phyloP scores from a whole-genome alignment of 2,888 invertebrate genomes.

The Brassicogethes aeneus region DNA sequence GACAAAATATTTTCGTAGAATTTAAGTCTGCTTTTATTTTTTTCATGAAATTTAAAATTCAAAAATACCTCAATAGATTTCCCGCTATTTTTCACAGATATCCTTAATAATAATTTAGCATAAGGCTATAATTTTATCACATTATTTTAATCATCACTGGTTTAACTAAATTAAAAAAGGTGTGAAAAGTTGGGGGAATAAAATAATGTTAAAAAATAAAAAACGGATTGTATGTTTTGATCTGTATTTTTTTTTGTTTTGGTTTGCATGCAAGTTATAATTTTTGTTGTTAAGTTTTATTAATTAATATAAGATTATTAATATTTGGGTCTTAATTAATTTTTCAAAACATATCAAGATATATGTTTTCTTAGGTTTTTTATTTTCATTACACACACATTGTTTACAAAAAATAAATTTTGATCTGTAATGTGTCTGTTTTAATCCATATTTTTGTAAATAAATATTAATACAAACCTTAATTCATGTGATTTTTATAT shows the following conservation, averaged over 20 bases:
- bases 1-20: slow-evolving; percentile 2
- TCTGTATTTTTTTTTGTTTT: slow-evolving; percentile 11
- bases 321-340: neutral
- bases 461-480: neutral
- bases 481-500: neutral
- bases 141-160: no score
- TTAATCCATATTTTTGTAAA: neutral
- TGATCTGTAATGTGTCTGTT: neutral
- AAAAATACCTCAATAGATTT: neutral
- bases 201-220: neutral
- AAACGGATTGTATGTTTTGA: slow-evolving; percentile 1
- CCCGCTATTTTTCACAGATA: slow-evolving; percentile 5
- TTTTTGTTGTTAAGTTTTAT: slow-evolving; percentile 11
- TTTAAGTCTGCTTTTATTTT: slow-evolving; percentile 2
- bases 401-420: neutral
- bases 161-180: no score
- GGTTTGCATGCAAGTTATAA: slow-evolving; percentile 10
- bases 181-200: neutral
- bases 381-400: neutral
- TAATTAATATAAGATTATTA: neutral
- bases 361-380: neutral
- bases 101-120: no score
- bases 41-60: neutral
- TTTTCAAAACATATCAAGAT: neutral
- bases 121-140: no score